These are phyloP conservation scores for Agelastica alni DNA, from an alignment of 2,888 invertebrate species.

Conservation along the genomic window DNA sequence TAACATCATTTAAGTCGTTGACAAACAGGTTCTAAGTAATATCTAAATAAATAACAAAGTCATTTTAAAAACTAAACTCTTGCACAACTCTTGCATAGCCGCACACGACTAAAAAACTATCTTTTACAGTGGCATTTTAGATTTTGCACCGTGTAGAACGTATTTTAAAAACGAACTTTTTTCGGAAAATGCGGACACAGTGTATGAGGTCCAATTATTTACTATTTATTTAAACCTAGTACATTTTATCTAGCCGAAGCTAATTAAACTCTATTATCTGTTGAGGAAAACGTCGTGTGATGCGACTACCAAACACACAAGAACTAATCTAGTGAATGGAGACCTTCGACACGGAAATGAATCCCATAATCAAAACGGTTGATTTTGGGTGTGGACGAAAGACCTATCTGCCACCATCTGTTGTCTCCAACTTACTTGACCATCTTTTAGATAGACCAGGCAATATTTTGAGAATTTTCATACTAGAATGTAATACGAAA, in stretches of 20 bases:
- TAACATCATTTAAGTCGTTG: too few relatives aligned
- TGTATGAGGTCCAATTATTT: too few relatives aligned
- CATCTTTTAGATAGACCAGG: background rate
- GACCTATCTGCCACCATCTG: slow-evolving; percentile 17
- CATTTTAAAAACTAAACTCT: too few relatives aligned
- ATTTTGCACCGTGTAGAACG: too few relatives aligned
- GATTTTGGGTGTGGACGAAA: slow-evolving; percentile 18
- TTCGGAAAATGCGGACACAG: too few relatives aligned
- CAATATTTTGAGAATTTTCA: background rate
- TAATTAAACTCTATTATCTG: background rate
- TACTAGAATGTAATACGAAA: too few relatives aligned
- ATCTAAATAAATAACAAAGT: too few relatives aligned
- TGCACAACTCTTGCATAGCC: too few relatives aligned
- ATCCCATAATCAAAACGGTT: slow-evolving; percentile 16
- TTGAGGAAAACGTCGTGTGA: background rate
- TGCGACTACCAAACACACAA: slow-evolving; percentile 1
- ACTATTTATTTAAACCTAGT: background rate
- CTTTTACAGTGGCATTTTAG: too few relatives aligned
- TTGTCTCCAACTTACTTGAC: slow-evolving; percentile 11
- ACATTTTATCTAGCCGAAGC: background rate
- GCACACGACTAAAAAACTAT: too few relatives aligned
- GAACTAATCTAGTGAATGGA: slow-evolving; percentile 13
- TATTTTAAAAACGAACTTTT: too few relatives aligned
- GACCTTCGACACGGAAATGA: slow-evolving; percentile 2
- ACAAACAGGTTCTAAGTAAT: too few relatives aligned